These are phyloP conservation scores for Grammomys dolichurus DNA, from an alignment of 2,113 vertebrate genomes.

Conservation along the genomic window DNA sequence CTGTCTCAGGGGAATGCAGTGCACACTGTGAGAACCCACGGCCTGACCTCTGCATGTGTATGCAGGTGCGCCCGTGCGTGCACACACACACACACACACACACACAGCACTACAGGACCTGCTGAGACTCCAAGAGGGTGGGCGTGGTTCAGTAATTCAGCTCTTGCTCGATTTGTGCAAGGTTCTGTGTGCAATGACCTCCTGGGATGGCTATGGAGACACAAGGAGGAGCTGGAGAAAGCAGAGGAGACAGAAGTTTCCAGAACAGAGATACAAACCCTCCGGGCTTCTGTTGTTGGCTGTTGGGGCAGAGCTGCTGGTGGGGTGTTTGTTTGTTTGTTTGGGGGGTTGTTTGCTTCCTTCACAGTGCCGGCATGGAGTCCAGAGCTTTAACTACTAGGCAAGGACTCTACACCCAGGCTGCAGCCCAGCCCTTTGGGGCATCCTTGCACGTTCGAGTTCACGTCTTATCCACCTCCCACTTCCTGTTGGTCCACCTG, in stretches of 20 bases:
- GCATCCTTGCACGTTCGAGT: not conserved
- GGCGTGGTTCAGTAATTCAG: not conserved
- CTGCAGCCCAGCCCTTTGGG: not conserved
- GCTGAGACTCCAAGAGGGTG: too few species aligned
- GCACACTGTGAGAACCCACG: not conserved
- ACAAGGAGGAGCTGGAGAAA: not conserved
- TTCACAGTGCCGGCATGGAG: not conserved
- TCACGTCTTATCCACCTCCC: not conserved
- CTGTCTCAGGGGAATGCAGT: not conserved
- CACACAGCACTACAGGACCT: not conserved
- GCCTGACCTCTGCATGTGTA: not conserved
- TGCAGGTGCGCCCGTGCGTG: too few species aligned
- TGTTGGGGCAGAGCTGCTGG: not conserved
- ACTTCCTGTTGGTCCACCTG: not conserved
- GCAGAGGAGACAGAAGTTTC: not conserved
- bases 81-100: not conserved
- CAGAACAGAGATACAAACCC: not conserved
- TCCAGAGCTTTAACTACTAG: not conserved
- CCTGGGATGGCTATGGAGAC: not conserved
- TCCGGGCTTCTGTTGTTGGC: not conserved
- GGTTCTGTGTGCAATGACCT: not conserved
- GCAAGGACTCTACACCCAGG: not conserved
- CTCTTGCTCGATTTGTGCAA: not conserved
- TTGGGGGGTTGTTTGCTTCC: not conserved
- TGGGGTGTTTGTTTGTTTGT: not conserved